Percentiles rank a stretch among this genome's conserved stretches.
phyloP scores from a whole-genome alignment of 2,113 vertebrate genomes.

The Leptobrachium leishanense region DNA sequence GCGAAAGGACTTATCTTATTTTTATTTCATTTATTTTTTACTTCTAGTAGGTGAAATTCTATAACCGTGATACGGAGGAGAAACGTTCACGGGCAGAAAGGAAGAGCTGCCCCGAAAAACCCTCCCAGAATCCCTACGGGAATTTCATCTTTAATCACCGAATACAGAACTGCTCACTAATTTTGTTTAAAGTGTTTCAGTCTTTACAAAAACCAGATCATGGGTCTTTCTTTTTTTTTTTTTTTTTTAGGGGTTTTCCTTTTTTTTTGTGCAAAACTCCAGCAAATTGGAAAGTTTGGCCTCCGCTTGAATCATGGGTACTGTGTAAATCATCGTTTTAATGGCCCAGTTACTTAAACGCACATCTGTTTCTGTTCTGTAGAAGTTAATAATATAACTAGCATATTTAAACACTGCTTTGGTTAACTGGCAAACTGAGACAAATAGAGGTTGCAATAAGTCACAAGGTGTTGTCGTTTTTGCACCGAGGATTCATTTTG shows the following conservation, averaged over 20 bases:
- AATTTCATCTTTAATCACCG: constrained; percentile 82
- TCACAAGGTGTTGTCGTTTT: constrained; percentile 55
- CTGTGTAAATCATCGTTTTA: constrained; percentile 94
- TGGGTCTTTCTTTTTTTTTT: neutral
- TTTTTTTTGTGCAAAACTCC: constrained; percentile 83
- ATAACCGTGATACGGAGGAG: constrained; percentile 65
- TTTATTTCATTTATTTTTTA: too few species aligned
- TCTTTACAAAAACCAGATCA: constrained; percentile 90
- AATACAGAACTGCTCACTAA: constrained; percentile 74
- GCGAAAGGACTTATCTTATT: constrained; percentile 62
- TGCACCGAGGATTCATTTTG: constrained; percentile 54
- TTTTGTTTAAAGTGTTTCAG: constrained; percentile 88
- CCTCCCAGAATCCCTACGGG: constrained; percentile 75
- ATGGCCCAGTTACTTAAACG: constrained; percentile 80
- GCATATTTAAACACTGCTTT: constrained; percentile 84
- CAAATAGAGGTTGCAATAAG: constrained; percentile 61
- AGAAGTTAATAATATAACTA: constrained; percentile 83
- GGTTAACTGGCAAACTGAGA: constrained; percentile 75
- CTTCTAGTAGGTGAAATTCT: constrained; percentile 69
- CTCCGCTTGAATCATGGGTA: constrained; percentile 85
- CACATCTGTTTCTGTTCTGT: constrained; percentile 96
- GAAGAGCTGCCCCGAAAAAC: constrained; percentile 69
- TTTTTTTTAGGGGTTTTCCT: too few species aligned
- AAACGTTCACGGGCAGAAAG: constrained; percentile 62
- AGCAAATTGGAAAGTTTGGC: constrained; percentile 93